These are phyloP conservation scores for Nymphalis polychloros DNA, from an alignment of 2,888 invertebrate genomes.

Conservation along the genomic window DNA sequence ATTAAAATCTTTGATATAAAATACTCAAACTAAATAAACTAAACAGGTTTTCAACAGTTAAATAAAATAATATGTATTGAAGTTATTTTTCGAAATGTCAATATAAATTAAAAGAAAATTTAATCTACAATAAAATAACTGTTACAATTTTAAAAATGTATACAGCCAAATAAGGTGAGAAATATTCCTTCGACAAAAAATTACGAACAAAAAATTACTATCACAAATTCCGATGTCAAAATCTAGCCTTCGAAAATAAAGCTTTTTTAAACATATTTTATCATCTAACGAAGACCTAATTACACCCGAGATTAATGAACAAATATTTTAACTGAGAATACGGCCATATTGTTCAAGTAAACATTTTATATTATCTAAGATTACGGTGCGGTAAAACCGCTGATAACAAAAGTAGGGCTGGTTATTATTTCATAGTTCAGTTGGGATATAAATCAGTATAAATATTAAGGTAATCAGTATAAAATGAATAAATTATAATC, in stretches of 20 bases:
- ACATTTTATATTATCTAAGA: slow-evolving; percentile 64
- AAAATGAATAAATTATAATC: too few relatives aligned
- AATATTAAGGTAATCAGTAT: too few relatives aligned
- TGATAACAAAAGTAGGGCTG: slow-evolving; percentile 57
- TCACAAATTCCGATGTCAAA: background rate
- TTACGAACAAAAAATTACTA: background rate
- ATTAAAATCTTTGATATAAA: too few relatives aligned
- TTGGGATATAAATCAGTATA: background rate
- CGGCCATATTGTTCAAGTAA: slow-evolving; percentile 61
- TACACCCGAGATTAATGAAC: slow-evolving; percentile 34
- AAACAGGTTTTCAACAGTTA: too few relatives aligned
- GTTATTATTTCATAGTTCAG: slow-evolving; percentile 43
- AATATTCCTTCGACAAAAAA: background rate
- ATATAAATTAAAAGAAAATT: too few relatives aligned
- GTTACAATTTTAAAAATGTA: too few relatives aligned
- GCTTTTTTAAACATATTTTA: slow-evolving; percentile 21
- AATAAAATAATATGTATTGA: too few relatives aligned
- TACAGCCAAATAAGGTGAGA: too few relatives aligned
- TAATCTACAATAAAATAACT: too few relatives aligned
- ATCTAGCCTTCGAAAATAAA: slow-evolving; percentile 20
- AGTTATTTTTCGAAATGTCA: too few relatives aligned
- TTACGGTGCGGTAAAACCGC: slow-evolving; percentile 58
- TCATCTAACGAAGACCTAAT: slow-evolving; percentile 33
- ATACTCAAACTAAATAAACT: too few relatives aligned
- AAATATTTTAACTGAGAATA: slow-evolving; percentile 47